Evolutionary conservation across 2,888 invertebrate genomes (phyloP), one percentile per base, ranked within the genome.

Genomic region (Temnothorax ravouxi): DNA sequence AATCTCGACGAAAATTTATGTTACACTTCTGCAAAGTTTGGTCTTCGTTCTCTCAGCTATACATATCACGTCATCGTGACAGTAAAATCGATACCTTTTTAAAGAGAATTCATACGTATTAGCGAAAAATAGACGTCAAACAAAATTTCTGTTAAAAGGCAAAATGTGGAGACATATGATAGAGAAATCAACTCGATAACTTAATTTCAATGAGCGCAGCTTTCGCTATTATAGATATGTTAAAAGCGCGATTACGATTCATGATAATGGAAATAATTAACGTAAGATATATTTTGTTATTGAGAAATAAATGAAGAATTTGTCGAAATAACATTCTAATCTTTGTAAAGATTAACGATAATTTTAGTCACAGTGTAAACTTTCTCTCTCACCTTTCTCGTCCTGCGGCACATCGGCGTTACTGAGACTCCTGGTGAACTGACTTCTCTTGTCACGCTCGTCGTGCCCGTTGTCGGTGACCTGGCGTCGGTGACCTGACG

Each of bases 371-470:
- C 38, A 9, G 5, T 38, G n/a, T 34, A 34, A 66, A 9, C 5
- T 41, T 47, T 38, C 41, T 96, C 93, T 97, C 97, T 80, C 97
- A 92, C 96, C 97, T 97, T 98, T 98, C 94, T 98, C 98, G 92
- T 98, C 98, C 13, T 97, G 96, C 52, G 97, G 97, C 72, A 97
- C 97, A 93, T 98, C 98, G 34, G 97, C 97, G 95, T 97, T 97
- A 92, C 97, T 97, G 88, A 98, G 96, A 95, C 98, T 98, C 91
- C 98, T 96, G 82, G 97, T 97, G 93, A 98, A 97, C 90, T 96
- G 95, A 88, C 94, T 94, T 93, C 96, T 94, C 94, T 96, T 93
- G 52, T 96, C 95, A 85, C 96, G 96, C 21, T 96, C 96, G 80
- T 93, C 93, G 83, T 92, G 93, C 34, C 92, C 93, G 84, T 91